Conservation (phyloP, 2,113 vertebrate species). For the Murina feae region DNA sequence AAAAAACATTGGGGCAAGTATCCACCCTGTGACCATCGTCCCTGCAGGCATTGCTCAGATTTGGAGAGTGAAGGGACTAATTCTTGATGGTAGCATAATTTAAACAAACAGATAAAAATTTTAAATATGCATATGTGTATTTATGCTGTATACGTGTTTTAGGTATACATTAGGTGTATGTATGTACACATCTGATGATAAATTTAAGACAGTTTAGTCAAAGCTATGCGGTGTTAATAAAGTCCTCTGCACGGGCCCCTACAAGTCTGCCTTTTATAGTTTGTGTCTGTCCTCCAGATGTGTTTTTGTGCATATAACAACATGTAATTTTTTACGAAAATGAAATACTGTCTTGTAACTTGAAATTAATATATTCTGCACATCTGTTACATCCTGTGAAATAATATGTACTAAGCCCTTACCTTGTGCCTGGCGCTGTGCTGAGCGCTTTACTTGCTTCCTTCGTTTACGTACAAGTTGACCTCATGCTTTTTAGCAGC, state of each 20-base stretch:
- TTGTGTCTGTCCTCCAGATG: not conserved
- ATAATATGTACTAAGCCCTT: not conserved
- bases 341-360: not conserved
- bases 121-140: not conserved
- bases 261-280: not conserved
- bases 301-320: not conserved
- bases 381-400: not conserved
- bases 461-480: not conserved
- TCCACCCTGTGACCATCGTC: not conserved
- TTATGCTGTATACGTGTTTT: not conserved
- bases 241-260: not conserved
- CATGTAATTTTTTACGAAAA: not conserved
- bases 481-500: not conserved
- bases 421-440: not conserved
- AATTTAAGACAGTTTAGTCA: not conserved
- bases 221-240: not conserved
- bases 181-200: not conserved
- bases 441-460: not conserved
- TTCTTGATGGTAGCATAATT: not conserved
- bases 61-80: not conserved
- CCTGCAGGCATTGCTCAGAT: not conserved
- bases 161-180: not conserved
- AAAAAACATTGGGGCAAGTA: not conserved
- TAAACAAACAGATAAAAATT: not conserved
- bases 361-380: not conserved